These are phyloP conservation scores for Cotesia vestalis DNA, from an alignment of 1,140 invertebrate species.

Conservation along the genomic window DNA sequence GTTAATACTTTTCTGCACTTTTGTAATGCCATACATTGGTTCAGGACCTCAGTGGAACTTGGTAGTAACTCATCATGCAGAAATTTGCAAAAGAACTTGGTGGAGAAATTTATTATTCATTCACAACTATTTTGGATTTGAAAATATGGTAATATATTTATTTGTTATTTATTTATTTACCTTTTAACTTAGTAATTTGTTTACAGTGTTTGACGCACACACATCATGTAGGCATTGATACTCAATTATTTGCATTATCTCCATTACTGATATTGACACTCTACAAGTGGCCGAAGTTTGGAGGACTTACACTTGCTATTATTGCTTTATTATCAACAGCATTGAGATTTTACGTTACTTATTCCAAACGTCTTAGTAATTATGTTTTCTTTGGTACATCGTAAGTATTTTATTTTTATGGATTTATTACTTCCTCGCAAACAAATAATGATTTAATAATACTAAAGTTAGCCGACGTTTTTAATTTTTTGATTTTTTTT, in stretches of 20 bases:
- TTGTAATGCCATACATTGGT: slow-evolving; percentile 69
- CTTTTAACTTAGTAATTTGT: slow-evolving; percentile 35
- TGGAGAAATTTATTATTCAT: slow-evolving; percentile 73
- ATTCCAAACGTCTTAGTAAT: slow-evolving; percentile 72
- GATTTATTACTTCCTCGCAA: background rate
- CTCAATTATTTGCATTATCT: slow-evolving; percentile 79
- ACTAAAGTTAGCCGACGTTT: too few species aligned
- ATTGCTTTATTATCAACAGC: slow-evolving; percentile 71
- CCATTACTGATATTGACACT: slow-evolving; percentile 75
- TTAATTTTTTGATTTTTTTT: too few species aligned
- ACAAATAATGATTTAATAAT: background rate
- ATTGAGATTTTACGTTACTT: slow-evolving; percentile 73
- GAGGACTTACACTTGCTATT: slow-evolving; percentile 63
- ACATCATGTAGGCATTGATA: slow-evolving; percentile 84
- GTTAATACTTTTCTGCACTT: slow-evolving; percentile 73
- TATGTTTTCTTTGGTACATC: slow-evolving; percentile 78
- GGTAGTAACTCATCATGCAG: slow-evolving; percentile 70
- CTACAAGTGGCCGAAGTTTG: slow-evolving; percentile 72
- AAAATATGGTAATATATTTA: slow-evolving; percentile 66
- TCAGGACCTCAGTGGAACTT: slow-evolving; percentile 75
- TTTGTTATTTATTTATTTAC: slow-evolving; percentile 23
- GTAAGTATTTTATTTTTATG: slow-evolving; percentile 67
- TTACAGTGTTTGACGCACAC: slow-evolving; percentile 76
- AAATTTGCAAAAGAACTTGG: slow-evolving; percentile 71
- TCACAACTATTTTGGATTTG: slow-evolving; percentile 75